Base-by-base conservation (phyloP, 2,888 invertebrate genomes). In the Doris montereyensis region DNA sequence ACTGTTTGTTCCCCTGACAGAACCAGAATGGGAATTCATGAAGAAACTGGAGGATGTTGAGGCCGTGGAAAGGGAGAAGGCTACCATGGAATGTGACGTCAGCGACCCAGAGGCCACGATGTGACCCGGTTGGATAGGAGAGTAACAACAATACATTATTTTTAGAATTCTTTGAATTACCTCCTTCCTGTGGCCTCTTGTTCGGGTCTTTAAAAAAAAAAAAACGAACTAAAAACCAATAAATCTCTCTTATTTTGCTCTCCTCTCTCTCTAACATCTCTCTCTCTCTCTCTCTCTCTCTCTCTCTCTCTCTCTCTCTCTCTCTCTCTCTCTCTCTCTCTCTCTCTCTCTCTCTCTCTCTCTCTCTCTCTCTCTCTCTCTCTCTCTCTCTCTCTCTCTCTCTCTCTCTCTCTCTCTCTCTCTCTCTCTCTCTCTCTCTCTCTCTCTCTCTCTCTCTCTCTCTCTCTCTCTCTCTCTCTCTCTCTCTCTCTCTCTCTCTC, bases 51-150 rank as follows among this genome's bases (percentile, higher is more conserved):
- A 98, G 91, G 97, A 97, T 81, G 95, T 97, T 90, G 97, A 97
- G 88, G 95, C 96, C 77, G 94, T 96, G 77, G 99, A 99, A 92
- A 87, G 98, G 89, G 98, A 98, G 86, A 96, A 96, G 24, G 95
- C 97, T 32, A 96, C 96, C 0, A 93, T 99, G 81, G 94, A 97
- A 81, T 99, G 99, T 91, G 99, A 99, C 92, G 94, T 99, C 81
- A 98, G 99, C 88, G 99, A 99, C 92, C 97, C 96, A 68, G 95
- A 95, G 85, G 99, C 99, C 83, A n/a, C n/a, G 97, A 97, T 82
- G 98, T 98, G 0, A 94, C 95, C 92, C 99, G 98, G 98, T 96
- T 94, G 89, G 89, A 26, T 87, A 88, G 87, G 88, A 88, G 82
- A 78, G 81, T 52, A 21, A n/a, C 28, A n/a, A n/a, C n/a, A n/a